Percentiles rank a stretch among this genome's conserved stretches.
phyloP scores from a whole-genome alignment of 2,797 vertebrate species.

The Chaetodon trifasciatus region DNA sequence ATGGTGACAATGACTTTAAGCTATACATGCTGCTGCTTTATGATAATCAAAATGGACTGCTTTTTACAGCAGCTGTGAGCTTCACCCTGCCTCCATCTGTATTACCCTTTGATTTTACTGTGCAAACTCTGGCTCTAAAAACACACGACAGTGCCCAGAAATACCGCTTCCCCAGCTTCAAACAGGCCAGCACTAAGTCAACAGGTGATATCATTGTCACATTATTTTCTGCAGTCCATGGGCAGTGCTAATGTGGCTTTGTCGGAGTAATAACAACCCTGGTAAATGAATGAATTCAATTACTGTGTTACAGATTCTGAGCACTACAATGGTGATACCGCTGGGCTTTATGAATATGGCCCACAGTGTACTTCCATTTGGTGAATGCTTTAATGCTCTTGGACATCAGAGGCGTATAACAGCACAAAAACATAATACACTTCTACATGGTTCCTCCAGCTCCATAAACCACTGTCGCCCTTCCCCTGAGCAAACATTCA shows the following conservation, averaged over 20 bases:
- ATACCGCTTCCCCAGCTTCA: slow-evolving; percentile 60
- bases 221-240: slow-evolving; percentile 60
- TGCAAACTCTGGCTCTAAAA: slow-evolving; percentile 66
- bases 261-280: slow-evolving; percentile 64
- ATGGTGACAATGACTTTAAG: slow-evolving; percentile 59
- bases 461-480: slow-evolving; percentile 42
- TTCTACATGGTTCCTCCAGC: slow-evolving; percentile 44
- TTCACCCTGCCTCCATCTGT: slow-evolving; percentile 62
- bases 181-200: slow-evolving; percentile 64
- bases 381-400: slow-evolving; percentile 62
- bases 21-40: slow-evolving; percentile 58
- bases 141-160: slow-evolving; percentile 52
- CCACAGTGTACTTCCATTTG: slow-evolving; percentile 58
- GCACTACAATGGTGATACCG: slow-evolving; percentile 49
- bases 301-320: slow-evolving; percentile 53
- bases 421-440: slow-evolving; percentile 52
- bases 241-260: slow-evolving; percentile 65
- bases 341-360: slow-evolving; percentile 62
- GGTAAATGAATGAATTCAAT: slow-evolving; percentile 73
- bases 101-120: slow-evolving; percentile 68
- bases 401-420: slow-evolving; percentile 60
- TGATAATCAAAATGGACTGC: slow-evolving; percentile 54
- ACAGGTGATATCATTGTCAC: slow-evolving; percentile 77
- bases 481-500: slow-evolving; percentile 64
- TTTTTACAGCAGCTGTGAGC: slow-evolving; percentile 52